Conservation (phyloP, 2,888 invertebrate species). For the Drosophila parthenogenetica region DNA sequence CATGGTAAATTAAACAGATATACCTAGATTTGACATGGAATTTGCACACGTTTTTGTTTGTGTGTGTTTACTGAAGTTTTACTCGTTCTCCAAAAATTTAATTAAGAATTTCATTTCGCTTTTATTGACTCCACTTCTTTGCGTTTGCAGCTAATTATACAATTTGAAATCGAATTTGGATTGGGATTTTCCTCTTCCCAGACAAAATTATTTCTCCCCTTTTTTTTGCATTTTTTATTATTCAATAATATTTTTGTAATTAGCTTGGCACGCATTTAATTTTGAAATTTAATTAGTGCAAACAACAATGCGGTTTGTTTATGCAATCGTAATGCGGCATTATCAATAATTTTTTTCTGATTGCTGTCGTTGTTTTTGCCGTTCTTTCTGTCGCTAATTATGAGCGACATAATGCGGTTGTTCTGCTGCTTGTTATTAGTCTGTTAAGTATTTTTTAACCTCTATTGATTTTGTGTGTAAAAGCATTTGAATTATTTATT, state of each 20-base stretch:
- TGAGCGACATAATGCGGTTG: conserved; percentile 56
- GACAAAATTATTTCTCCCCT: background rate
- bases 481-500: conserved; percentile 40
- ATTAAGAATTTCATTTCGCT: conserved; percentile 60
- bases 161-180: conserved; percentile 36
- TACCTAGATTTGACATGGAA: conserved; percentile 40
- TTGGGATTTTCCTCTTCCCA: background rate
- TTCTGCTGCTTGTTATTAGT: conserved; percentile 39
- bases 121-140: conserved; percentile 53
- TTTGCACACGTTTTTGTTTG: background rate
- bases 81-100: conserved; percentile 52
- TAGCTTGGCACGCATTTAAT: conserved; percentile 67
- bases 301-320: conserved; percentile 69
- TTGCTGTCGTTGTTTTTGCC: conserved; percentile 16
- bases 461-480: conserved; percentile 38
- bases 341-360: conserved; percentile 25
- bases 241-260: conserved; percentile 64
- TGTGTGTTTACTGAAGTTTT: conserved; percentile 1
- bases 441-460: conserved; percentile 9
- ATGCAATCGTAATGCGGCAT: conserved; percentile 53
- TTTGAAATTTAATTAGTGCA: conserved; percentile 72
- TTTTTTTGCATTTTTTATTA: conserved; percentile 32
- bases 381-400: conserved; percentile 46
- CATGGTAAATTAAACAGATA: conserved; percentile 70
- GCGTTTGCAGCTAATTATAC: conserved; percentile 49